Conservation (phyloP, 2,113 vertebrate species). For the Alethe castanea region DNA sequence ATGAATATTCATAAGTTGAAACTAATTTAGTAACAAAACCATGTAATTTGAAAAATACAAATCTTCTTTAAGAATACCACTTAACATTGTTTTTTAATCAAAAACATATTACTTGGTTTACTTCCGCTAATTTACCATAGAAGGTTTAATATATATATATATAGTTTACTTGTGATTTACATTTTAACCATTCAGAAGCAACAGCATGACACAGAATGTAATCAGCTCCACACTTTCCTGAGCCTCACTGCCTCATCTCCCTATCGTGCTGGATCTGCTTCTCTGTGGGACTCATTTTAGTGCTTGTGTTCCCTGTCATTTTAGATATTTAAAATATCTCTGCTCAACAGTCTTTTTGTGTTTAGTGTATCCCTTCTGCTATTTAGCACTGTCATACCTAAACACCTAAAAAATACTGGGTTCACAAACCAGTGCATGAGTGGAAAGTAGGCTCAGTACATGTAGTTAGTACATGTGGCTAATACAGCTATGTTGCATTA, state of each 20-base stretch:
- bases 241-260: background rate
- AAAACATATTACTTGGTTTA: background rate
- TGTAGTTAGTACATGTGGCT: too few species aligned
- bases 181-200: background rate
- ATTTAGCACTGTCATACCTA: background rate
- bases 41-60: constrained; percentile 46
- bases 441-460: background rate
- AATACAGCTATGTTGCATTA: background rate
- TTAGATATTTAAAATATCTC: background rate
- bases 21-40: constrained; percentile 52
- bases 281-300: background rate
- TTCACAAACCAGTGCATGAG: background rate
- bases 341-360: background rate
- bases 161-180: background rate
- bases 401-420: background rate
- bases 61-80: background rate
- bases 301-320: background rate
- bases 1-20: constrained; percentile 62
- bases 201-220: background rate
- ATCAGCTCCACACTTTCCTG: background rate
- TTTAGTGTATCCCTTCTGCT: background rate
- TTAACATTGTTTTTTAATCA: background rate
- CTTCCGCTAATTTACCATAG: background rate
- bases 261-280: fast-evolving
- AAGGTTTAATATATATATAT: background rate